These are phyloP conservation scores for Leptatherina wallacei DNA, from an alignment of 2,797 vertebrate genomes.

Conservation along the genomic window DNA sequence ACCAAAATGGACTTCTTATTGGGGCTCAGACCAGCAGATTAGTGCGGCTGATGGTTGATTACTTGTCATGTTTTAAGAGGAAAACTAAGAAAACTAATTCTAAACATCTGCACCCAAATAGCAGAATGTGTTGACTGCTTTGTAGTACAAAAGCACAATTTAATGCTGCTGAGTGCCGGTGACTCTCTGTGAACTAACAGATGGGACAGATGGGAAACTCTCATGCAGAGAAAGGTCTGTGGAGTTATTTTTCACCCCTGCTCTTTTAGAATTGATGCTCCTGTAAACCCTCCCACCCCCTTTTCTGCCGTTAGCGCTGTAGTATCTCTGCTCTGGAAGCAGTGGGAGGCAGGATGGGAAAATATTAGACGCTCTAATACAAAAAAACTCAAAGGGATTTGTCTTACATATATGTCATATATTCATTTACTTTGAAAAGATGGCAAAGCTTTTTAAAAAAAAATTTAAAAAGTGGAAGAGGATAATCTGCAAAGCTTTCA, in stretches of 20 bases:
- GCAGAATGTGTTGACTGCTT: constrained; percentile 31
- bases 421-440: background rate
- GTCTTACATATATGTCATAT: constrained; percentile 2
- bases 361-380: constrained; percentile 36
- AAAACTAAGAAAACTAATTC: background rate
- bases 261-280: constrained; percentile 54
- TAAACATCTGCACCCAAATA: constrained; percentile 35
- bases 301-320: constrained; percentile 10
- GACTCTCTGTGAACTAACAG: constrained; percentile 61
- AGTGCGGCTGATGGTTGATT: constrained; percentile 30
- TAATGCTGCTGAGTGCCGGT: constrained; percentile 52
- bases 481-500: background rate
- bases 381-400: constrained; percentile 23
- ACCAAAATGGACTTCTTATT: constrained; percentile 33
- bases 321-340: constrained; percentile 32
- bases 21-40: constrained; percentile 33
- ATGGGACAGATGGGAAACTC: constrained; percentile 71
- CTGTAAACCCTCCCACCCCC: constrained; percentile 33
- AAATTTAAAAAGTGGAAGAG: no score
- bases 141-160: constrained; percentile 50
- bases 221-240: constrained; percentile 59
- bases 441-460: no score
- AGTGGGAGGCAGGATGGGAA: constrained; percentile 4
- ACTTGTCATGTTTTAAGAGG: constrained; percentile 4
- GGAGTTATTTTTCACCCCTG: constrained; percentile 68